Base-by-base conservation (phyloP, 1,140 invertebrate genomes). In the Druon quercuslanigerum region DNA sequence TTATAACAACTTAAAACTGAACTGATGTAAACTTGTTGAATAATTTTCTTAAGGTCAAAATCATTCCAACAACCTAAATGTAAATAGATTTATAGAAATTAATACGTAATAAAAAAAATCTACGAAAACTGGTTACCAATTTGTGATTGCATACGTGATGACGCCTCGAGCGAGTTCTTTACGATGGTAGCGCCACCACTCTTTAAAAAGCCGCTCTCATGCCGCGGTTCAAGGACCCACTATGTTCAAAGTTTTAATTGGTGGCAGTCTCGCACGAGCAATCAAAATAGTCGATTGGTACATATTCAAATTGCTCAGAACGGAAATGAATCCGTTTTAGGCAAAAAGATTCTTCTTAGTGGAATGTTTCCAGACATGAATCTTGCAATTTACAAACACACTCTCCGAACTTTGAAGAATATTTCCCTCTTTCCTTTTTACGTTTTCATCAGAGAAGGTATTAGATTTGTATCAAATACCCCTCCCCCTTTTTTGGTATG, bases 171-270 rank as follows among this genome's bases (percentile, higher is more conserved):
- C 71, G 56, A 82, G 81, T 76, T 79, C 80, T 84, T 79, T 78
- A 78, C 79, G 78, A 74, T 75, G 51, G 71, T 74, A 60, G 56
- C 77, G 75, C 60, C 74, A 33, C 25, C 25, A 33, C 25, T 33
- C 25, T 33, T 33, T 33, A 54, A 46, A 46, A 72, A 72, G 75
- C 75, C 71, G 72, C 74, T 78, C 72, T 16, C 40, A 52, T 66
- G 51, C 56, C 46, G 66, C 76, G 80, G 80, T 82, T 81, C 83
- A 82, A 84, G 80, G 82, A 82, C 82, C 78, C 79, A 75, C 54
- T 20, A 73, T 52, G 70, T 16, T 6, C 20, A 19, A 19, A 8
- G 54, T 74, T 78, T 76, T 78, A 33, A 78, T 78, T 72, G 17
- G 46, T 40, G 17, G 50, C 40, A 3, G 40, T 60, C 54, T 52